A percentile compares a stretch with the other conserved stretches of the same genome.
These are phyloP conservation scores for Diorhabda carinulata DNA, from an alignment of 1,140 invertebrate species.

Conservation along the genomic window DNA sequence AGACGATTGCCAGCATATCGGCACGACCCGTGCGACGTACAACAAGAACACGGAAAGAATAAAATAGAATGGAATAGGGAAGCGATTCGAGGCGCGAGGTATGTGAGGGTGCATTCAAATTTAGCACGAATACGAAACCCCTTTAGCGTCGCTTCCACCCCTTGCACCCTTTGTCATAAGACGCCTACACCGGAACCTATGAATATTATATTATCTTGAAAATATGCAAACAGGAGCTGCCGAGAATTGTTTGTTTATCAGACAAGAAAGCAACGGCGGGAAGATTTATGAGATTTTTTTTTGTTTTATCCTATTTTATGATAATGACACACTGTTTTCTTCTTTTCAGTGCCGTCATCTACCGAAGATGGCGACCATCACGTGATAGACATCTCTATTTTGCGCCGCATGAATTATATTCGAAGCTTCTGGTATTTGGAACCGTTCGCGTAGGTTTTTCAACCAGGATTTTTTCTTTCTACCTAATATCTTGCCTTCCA, in stretches of 20 bases:
- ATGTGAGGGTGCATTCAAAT: constrained; percentile 21
- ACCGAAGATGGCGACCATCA: too few species aligned
- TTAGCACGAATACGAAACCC: constrained; percentile 8
- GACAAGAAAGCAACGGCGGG: background rate
- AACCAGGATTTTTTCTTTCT: too few species aligned
- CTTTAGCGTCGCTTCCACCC: background rate
- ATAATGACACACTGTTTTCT: too few species aligned
- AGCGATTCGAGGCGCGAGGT: constrained; percentile 4
- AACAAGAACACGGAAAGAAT: background rate
- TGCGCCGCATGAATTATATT: too few species aligned
- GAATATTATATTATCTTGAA: constrained; percentile 26
- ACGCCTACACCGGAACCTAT: constrained; percentile 13
- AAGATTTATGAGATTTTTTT: too few species aligned
- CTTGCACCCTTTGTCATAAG: constrained; percentile 3
- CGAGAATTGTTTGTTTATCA: background rate
- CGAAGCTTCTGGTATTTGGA: too few species aligned
- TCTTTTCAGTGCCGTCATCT: too few species aligned
- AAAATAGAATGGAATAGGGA: constrained; percentile 3
- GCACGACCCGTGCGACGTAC: constrained; percentile 9
- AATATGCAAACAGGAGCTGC: constrained; percentile 3
- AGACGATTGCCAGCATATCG: constrained; percentile 1
- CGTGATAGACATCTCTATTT: too few species aligned
- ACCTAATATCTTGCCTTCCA: too few species aligned
- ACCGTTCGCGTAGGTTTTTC: too few species aligned
- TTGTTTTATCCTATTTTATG: too few species aligned